Conservation (phyloP, 2,888 invertebrate genomes). For the Diogma glabrata region DNA sequence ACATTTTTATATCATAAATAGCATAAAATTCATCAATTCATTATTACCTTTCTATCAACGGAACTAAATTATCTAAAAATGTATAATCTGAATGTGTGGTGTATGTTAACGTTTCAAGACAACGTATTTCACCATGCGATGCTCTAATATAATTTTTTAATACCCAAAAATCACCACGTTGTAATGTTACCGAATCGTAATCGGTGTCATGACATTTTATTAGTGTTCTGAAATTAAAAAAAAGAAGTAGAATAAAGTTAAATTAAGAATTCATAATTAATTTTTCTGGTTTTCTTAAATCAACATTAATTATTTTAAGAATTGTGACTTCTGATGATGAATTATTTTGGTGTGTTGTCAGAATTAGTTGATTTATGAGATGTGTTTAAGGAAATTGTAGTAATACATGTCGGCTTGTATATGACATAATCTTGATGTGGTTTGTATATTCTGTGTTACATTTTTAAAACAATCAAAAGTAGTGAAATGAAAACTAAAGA, state of each 20-base stretch:
- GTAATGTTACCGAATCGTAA: conserved; percentile 46
- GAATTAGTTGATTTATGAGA: no score
- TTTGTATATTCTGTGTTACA: no score
- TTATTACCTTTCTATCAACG: conserved; percentile 58
- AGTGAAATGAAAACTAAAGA: no score
- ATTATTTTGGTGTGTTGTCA: no score
- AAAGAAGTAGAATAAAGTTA: neutral
- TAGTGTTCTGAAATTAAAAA: conserved; percentile 34
- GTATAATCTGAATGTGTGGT: conserved; percentile 88
- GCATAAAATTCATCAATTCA: neutral
- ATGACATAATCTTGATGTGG: no score
- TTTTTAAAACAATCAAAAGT: no score
- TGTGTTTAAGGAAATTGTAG: no score
- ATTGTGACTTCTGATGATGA: no score
- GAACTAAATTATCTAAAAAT: conserved; percentile 79
- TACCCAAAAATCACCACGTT: conserved; percentile 79
- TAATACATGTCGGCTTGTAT: no score
- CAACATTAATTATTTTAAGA: neutral
- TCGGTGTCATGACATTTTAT: conserved; percentile 54
- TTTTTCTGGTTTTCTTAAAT: no score
- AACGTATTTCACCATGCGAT: conserved; percentile 51
- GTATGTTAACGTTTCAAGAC: conserved; percentile 80
- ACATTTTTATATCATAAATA: neutral
- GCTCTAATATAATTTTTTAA: conserved; percentile 75
- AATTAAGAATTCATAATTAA: neutral